Conservation (phyloP, 1,140 invertebrate genomes). For the Ceratina calcarata region DNA sequence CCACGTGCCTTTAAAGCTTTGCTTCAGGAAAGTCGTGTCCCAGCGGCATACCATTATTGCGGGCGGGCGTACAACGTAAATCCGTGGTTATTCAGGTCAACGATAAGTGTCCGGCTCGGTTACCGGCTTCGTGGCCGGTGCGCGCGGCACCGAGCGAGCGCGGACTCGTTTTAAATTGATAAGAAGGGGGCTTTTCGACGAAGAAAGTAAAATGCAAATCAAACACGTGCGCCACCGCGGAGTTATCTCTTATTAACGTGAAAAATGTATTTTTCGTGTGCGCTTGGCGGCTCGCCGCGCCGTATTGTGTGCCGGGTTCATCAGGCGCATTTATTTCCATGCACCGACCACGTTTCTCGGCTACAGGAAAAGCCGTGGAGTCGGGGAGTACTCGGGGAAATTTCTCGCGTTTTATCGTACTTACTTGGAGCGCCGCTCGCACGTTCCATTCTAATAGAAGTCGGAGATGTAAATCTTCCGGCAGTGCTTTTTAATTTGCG, state of each 20-base stretch:
- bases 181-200: constrained; percentile 34
- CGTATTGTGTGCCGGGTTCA: constrained; percentile 33
- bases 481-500: background rate
- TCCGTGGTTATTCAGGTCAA: constrained; percentile 46
- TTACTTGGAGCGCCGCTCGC: constrained; percentile 9
- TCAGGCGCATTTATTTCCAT: constrained; percentile 28
- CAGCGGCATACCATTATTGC: constrained; percentile 21
- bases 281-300: background rate
- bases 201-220: constrained; percentile 45
- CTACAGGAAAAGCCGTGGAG: background rate
- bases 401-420: constrained; percentile 25
- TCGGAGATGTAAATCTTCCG: constrained; percentile 26
- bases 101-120: constrained; percentile 49
- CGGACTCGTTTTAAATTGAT: constrained; percentile 27
- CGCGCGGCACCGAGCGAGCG: background rate
- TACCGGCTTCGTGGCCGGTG: constrained; percentile 2
- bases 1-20: constrained; percentile 56
- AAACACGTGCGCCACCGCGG: constrained; percentile 25
- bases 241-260: constrained; percentile 49
- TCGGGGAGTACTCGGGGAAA: background rate
- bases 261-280: constrained; percentile 41
- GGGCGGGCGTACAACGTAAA: constrained; percentile 37
- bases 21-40: constrained; percentile 8
- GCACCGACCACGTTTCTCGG: background rate
- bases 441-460: background rate